Conservation (phyloP, 2,797 vertebrate genomes). For the Caiman crocodilus region DNA sequence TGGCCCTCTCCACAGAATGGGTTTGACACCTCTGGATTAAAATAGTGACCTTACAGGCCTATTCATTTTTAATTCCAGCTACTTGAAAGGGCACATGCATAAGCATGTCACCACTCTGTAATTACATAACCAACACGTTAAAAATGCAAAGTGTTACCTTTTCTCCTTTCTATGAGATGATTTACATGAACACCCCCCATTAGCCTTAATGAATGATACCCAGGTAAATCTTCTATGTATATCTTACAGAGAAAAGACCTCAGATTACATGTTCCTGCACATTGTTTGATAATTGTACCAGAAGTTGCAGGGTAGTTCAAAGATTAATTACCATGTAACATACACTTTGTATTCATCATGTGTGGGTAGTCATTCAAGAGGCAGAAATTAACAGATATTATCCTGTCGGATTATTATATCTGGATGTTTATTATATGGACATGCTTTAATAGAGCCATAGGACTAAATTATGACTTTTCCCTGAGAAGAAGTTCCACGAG, state of each 20-base stretch:
- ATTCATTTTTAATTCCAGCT: constrained; percentile 38
- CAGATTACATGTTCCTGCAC: background rate
- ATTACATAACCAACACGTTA: constrained; percentile 12
- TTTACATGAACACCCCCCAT: constrained; percentile 31
- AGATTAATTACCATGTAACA: constrained; percentile 2
- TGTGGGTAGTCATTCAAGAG: background rate
- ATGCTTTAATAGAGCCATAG: background rate
- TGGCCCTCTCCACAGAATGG: constrained; percentile 7
- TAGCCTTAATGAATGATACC: constrained; percentile 5
- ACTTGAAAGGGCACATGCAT: background rate
- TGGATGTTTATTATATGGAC: background rate
- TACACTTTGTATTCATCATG: constrained; percentile 8
- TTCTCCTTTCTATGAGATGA: background rate
- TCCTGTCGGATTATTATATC: background rate
- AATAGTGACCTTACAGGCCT: background rate
- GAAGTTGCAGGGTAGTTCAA: background rate
- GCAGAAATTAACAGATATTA: background rate
- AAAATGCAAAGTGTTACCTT: background rate
- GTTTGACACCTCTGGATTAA: constrained; percentile 9
- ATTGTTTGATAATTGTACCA: constrained; percentile 9
- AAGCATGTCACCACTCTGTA: constrained; percentile 7
- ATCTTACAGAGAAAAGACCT: background rate
- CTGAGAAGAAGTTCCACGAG: background rate
- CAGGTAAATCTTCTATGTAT: constrained; percentile 2
- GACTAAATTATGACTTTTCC: background rate